Evolutionary conservation across 2,113 vertebrate genomes (phyloP), one percentile per base, ranked within the genome.

Genomic region (Aphelocoma coerulescens): DNA sequence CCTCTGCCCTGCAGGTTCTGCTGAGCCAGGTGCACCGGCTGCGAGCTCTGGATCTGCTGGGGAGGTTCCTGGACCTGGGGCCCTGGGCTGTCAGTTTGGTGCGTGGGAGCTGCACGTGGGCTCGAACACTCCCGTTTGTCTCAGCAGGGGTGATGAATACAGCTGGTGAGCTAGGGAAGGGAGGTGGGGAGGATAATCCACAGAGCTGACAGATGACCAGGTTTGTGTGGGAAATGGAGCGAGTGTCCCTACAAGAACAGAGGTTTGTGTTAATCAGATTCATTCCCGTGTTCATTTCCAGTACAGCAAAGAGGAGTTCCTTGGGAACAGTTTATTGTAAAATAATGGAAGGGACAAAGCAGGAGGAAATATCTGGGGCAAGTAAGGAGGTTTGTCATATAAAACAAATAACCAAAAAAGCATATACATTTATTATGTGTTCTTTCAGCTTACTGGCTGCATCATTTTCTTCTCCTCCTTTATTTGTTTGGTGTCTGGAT

Each of bases 51-150:
- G 99, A 99, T 88, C 95, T 99, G 96, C 98, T 99, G 41, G 99
- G 99, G 9, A 97, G 98, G 24, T 99, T 99, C 93, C 93, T 99
- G 98, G 99, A 99, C 97, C 98, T 99, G 93, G 99, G 99, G 14
- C 99, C 99, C 54, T 99, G 99, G 99, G 99, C 99, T 0, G 99
- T 99, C 73, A 99, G 99, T 95, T 97, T 99, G 99, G 99, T 99
- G 66, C 4, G 98, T 98, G 96, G 88, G 6, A 37, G 58, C 69
- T 49, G n/a, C 33, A 0, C 18, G 1, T 9, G 17, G 48, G 37
- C n/a, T 9, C 16, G 22, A 3, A 8, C 59, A 8, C 58, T 49
- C 3, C 21, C 1, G 8, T 9, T 15, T 7, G 10, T 49, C 27
- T 26, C 39, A 2, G 63, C 15, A 11, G 3, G 55, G 54, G 7